phyloP scores from a whole-genome alignment of 2,797 vertebrate species.

The Galago senegalensis region DNA sequence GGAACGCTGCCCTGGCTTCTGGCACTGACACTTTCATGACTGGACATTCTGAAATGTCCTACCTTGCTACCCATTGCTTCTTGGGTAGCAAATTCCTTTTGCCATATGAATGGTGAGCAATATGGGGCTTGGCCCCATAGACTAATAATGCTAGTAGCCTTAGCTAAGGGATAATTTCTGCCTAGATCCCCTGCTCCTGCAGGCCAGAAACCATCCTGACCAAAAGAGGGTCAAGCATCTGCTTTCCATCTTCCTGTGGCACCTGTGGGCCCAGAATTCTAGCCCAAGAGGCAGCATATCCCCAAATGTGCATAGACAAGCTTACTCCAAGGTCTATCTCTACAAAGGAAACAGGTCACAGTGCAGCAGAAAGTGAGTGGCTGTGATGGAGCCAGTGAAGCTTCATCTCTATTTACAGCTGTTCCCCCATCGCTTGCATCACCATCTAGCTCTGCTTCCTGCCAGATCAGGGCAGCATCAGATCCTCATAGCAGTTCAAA shows the following conservation, averaged over 20 bases:
- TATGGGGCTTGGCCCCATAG: not conserved
- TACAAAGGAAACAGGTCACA: not conserved
- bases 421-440: no score
- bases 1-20: not conserved
- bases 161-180: not conserved
- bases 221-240: not conserved
- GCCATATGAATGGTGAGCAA: not conserved
- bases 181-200: not conserved
- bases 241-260: not conserved
- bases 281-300: not conserved
- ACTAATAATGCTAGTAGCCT: not conserved
- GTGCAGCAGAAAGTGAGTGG: no score
- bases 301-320: not conserved
- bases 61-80: not conserved
- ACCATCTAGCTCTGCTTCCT: no score
- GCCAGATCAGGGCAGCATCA: no score
- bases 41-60: not conserved
- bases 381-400: no score
- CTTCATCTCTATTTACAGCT: no score
- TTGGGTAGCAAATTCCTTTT: not conserved
- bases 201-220: not conserved
- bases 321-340: not conserved
- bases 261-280: not conserved
- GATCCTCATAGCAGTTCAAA: no score
- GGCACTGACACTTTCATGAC: not conserved